Evolutionary conservation across 2,113 vertebrate genomes (phyloP).

Genomic region (Meleagris gallopavo): DNA sequence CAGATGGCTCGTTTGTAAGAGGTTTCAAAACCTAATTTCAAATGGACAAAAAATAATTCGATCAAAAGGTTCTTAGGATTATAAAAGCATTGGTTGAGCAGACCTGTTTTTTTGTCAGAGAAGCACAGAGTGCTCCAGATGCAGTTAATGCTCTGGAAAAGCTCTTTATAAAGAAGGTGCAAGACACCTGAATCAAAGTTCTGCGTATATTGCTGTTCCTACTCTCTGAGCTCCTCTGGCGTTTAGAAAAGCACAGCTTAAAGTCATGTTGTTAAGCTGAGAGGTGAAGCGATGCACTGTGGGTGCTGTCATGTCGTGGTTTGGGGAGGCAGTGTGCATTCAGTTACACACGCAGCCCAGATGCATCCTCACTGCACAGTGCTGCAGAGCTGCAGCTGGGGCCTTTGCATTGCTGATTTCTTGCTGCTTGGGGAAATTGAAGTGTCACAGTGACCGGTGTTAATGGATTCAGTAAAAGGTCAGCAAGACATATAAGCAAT

Average conservation of each 20-base stretch:
- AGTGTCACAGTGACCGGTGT: background rate
- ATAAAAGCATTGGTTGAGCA: background rate
- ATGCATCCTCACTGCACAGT: background rate
- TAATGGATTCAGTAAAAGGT: background rate
- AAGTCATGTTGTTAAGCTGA: background rate
- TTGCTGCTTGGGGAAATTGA: background rate
- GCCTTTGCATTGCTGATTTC: background rate
- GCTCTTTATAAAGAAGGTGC: background rate
- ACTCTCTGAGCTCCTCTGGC: background rate
- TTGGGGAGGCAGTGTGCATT: background rate
- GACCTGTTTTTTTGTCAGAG: background rate
- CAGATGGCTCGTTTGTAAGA: constrained; percentile 5
- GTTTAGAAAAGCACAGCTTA: background rate
- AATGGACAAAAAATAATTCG: background rate
- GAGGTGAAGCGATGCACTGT: background rate
- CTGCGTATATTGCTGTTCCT: background rate
- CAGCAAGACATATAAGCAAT: background rate
- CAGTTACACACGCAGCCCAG: background rate
- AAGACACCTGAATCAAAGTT: background rate
- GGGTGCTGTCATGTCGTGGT: background rate
- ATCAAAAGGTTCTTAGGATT: background rate
- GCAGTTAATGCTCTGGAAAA: background rate
- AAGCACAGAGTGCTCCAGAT: background rate
- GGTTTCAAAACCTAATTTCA: constrained; percentile 11
- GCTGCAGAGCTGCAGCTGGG: background rate